phyloP scores from a whole-genome alignment of 1,140 invertebrate species.

The Bathynomus jamesi region DNA sequence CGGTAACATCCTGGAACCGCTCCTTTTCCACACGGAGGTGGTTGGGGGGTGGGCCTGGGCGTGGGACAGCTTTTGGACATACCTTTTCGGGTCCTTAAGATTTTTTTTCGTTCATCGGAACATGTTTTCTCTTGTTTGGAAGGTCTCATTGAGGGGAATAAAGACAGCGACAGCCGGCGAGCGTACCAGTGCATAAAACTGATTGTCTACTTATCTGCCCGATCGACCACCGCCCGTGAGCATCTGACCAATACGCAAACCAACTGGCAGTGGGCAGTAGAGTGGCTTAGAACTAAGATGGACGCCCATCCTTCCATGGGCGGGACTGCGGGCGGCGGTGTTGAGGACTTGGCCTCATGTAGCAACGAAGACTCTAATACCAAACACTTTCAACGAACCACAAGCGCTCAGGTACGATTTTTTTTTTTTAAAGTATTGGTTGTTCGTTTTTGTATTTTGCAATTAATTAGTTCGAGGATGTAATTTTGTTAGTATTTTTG shows the following conservation, averaged over 20 bases:
- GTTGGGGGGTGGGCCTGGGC: no score
- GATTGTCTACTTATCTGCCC: conserved; percentile 44
- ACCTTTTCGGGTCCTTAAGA: no score
- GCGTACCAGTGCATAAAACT: conserved; percentile 51
- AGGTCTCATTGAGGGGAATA: conserved; percentile 39
- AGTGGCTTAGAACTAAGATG: conserved; percentile 50
- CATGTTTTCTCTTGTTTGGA: not conserved
- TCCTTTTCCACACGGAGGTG: no score
- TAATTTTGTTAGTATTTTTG: no score
- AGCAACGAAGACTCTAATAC: conserved; percentile 48
- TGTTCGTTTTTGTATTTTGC: no score
- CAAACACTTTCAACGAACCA: conserved; percentile 48
- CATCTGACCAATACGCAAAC: conserved; percentile 43
- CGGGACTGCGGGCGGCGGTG: not conserved
- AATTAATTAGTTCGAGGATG: no score
- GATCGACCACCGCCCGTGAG: conserved; percentile 45
- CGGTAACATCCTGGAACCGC: no score
- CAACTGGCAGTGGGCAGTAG: conserved; percentile 50
- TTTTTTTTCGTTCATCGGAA: no score
- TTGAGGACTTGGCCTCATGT: conserved; percentile 20
- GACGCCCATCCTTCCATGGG: conserved; percentile 43
- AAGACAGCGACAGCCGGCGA: conserved; percentile 44
- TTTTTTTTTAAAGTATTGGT: no score
- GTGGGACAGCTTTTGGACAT: no score
- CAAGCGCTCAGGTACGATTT: conserved; percentile 50